phyloP scores from a whole-genome alignment of 2,797 vertebrate species.

The Enteromius viviparus region DNA sequence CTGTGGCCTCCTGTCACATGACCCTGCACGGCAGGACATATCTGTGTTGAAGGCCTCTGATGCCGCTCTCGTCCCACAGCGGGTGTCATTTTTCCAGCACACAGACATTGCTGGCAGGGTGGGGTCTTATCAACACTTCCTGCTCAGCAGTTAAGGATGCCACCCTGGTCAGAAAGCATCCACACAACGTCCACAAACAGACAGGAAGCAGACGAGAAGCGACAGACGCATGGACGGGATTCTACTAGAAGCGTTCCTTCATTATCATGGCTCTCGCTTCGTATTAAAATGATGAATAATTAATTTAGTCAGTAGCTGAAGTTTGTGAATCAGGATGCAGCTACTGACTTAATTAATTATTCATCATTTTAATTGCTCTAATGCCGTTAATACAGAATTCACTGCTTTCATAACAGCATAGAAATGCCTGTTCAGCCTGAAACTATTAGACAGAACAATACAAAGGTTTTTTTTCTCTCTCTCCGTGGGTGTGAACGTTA shows the following conservation, averaged over 20 bases:
- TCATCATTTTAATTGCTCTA: background rate
- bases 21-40: conserved; percentile 96
- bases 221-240: background rate
- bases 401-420: background rate
- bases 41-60: conserved; percentile 58
- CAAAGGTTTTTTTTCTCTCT: background rate
- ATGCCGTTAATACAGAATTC: background rate
- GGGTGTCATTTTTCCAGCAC: conserved; percentile 43
- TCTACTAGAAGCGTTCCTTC: background rate
- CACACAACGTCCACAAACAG: background rate
- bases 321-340: background rate
- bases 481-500: conserved; percentile 9
- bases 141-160: conserved; percentile 55
- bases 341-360: too few species aligned
- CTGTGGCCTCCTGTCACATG: conserved; percentile 64
- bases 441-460: background rate
- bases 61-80: conserved; percentile 6
- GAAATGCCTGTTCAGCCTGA: background rate
- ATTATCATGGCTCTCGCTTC: background rate
- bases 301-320: background rate
- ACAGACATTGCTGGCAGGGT: conserved; percentile 63
- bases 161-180: background rate
- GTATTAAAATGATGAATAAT: background rate
- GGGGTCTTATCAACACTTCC: conserved; percentile 67
- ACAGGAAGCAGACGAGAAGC: conserved; percentile 13